Evolutionary conservation across 2,113 vertebrate genomes (phyloP).

Genomic region (Calidris pugnax): DNA sequence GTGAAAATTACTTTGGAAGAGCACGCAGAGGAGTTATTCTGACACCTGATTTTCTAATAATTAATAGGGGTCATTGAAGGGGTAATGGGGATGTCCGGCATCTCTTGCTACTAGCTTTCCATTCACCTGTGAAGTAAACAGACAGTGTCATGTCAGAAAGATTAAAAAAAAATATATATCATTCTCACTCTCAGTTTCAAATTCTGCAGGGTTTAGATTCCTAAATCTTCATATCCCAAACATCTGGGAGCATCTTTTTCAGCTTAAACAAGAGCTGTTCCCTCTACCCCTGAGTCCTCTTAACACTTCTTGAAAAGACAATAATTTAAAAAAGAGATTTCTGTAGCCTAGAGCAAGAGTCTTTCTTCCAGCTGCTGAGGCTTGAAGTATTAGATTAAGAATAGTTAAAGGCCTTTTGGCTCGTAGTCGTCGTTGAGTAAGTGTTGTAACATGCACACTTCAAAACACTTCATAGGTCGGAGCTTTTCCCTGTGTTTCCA

Average conservation of each 20-base stretch:
- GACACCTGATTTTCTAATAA: not conserved
- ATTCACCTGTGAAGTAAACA: slow-evolving; percentile 81
- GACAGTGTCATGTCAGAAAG: not conserved
- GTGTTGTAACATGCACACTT: not conserved
- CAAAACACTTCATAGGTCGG: not conserved
- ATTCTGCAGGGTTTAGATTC: not conserved
- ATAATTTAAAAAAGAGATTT: not conserved
- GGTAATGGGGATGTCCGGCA: slow-evolving; percentile 89
- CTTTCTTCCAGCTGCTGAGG: not conserved
- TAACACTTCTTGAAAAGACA: not conserved
- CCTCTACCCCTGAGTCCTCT: not conserved
- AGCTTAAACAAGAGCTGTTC: not conserved
- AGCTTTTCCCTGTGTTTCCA: not conserved
- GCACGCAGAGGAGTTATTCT: not conserved
- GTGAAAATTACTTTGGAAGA: not conserved
- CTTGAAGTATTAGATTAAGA: not conserved
- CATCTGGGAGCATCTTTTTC: not conserved
- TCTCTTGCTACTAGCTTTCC: slow-evolving; percentile 88
- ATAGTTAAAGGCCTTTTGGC: not conserved
- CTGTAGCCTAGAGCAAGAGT: not conserved
- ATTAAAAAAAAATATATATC: not conserved
- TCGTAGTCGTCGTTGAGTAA: not conserved
- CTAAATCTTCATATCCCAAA: not conserved
- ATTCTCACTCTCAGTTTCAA: not conserved
- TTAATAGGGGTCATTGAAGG: slow-evolving; percentile 94